Evolutionary conservation across 2,113 vertebrate species (phyloP).

Genomic region (Aphyosemion australe): DNA sequence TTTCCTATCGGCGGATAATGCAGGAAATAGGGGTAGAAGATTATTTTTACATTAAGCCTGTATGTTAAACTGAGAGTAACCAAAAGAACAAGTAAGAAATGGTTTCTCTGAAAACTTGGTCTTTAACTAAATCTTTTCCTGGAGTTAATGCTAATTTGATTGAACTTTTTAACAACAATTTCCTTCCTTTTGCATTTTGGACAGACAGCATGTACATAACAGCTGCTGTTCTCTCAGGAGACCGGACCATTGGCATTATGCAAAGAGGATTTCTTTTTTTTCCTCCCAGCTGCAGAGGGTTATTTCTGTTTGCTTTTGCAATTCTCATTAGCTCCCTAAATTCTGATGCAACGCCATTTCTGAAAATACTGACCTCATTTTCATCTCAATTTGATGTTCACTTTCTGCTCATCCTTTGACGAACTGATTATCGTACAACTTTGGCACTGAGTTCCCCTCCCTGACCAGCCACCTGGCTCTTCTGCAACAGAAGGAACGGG

Average conservation of each 20-base stretch:
- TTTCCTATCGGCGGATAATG: too few species aligned
- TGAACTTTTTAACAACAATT: neutral
- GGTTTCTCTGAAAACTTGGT: too few species aligned
- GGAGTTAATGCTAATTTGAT: too few species aligned
- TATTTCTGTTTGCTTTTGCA: slow-evolving; percentile 68
- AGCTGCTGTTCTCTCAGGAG: slow-evolving; percentile 74
- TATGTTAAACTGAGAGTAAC: too few species aligned
- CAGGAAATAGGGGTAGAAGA: too few species aligned
- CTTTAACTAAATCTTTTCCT: slow-evolving; percentile 12
- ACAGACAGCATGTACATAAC: slow-evolving; percentile 56
- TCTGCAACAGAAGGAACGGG: slow-evolving; percentile 22
- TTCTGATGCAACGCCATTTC: slow-evolving; percentile 55
- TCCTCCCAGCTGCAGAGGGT: slow-evolving; percentile 69
- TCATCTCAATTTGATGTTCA: slow-evolving; percentile 57
- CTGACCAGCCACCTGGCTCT: slow-evolving; percentile 42
- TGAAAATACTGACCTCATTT: slow-evolving; percentile 73
- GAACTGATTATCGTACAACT: slow-evolving; percentile 43
- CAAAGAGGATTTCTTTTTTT: slow-evolving; percentile 24
- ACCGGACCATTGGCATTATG: slow-evolving; percentile 56
- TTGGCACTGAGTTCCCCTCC: slow-evolving; percentile 28
- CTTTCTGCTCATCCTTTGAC: slow-evolving; percentile 50
- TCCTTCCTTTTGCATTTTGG: neutral
- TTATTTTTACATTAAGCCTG: too few species aligned
- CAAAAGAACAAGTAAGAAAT: too few species aligned
- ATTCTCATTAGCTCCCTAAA: slow-evolving; percentile 30